Evolutionary conservation across 2,797 vertebrate genomes (phyloP).

Genomic region (Trichosurus vulpecula): DNA sequence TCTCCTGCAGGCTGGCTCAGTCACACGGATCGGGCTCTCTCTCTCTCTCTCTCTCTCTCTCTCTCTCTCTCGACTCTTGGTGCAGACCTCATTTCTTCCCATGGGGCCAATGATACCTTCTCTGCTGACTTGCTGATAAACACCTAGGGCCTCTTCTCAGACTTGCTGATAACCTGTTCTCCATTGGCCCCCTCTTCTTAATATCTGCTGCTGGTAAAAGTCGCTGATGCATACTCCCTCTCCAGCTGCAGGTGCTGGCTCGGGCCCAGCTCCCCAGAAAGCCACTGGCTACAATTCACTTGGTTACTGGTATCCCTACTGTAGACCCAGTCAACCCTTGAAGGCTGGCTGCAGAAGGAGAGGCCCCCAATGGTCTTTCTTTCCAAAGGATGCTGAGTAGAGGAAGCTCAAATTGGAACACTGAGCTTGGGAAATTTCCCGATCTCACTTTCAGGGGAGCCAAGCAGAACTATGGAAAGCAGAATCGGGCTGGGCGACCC

Average conservation of each 20-base stretch:
- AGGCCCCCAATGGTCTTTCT: not conserved
- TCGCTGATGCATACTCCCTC: slow-evolving; percentile 68
- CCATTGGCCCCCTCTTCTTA: slow-evolving; percentile 24
- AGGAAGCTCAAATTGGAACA: not conserved
- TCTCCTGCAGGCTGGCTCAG: not conserved
- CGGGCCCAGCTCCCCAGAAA: slow-evolving; percentile 22
- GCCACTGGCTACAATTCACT: slow-evolving; percentile 43
- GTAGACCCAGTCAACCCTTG: slow-evolving; percentile 41
- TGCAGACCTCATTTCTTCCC: not conserved
- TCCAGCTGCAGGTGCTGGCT: slow-evolving; percentile 65
- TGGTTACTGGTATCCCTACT: not conserved
- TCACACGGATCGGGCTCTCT: not conserved
- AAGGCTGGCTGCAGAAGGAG: not conserved
- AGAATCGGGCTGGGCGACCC: not conserved
- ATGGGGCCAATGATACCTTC: not conserved
- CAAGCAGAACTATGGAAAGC: not conserved
- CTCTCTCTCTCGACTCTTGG: not conserved
- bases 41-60: not conserved
- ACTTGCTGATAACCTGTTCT: slow-evolving; percentile 50
- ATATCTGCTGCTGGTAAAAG: slow-evolving; percentile 64
- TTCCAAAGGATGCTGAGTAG: not conserved
- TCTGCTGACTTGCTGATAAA: not conserved
- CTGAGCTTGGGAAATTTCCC: not conserved
- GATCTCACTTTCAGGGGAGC: not conserved
- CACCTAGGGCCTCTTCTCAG: not conserved